phyloP scores from a whole-genome alignment of 2,113 vertebrate species.

The Oryzias javanicus region DNA sequence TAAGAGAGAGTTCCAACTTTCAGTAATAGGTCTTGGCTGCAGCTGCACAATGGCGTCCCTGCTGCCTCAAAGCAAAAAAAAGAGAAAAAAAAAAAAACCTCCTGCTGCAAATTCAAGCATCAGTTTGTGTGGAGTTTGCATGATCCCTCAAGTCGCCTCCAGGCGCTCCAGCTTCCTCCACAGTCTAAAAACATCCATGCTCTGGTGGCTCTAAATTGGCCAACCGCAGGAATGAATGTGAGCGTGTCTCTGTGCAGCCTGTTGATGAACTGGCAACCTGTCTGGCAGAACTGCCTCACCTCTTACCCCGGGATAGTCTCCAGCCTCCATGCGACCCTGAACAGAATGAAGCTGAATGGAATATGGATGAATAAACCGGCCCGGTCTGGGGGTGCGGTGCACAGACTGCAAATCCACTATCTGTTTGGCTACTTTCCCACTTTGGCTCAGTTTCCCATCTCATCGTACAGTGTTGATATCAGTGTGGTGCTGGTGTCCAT shows the following conservation, averaged over 20 bases:
- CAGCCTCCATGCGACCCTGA: not conserved
- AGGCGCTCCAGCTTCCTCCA: not conserved
- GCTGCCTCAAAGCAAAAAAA: not conserved
- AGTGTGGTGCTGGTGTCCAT: not conserved
- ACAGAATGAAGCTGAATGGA: not conserved
- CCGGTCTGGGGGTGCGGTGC: not conserved
- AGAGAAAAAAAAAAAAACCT: too few species aligned
- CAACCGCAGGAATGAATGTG: not conserved
- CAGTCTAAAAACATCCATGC: not conserved
- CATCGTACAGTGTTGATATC: constrained; percentile 1
- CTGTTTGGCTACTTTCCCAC: not conserved
- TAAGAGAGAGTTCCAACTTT: constrained; percentile 5
- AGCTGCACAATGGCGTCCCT: not conserved
- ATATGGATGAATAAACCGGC: not conserved
- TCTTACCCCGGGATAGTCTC: not conserved
- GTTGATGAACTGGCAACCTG: not conserved
- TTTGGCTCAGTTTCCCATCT: constrained; percentile 2
- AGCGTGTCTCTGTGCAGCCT: not conserved
- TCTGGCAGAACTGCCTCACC: not conserved
- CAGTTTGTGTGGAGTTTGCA: not conserved
- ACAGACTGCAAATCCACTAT: not conserved
- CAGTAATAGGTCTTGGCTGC: not conserved
- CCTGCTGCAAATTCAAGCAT: too few species aligned
- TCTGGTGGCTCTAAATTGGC: not conserved
- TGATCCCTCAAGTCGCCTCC: not conserved